Conservation (phyloP, 2,888 invertebrate genomes). For the Acrocyrtus sp. region DNA sequence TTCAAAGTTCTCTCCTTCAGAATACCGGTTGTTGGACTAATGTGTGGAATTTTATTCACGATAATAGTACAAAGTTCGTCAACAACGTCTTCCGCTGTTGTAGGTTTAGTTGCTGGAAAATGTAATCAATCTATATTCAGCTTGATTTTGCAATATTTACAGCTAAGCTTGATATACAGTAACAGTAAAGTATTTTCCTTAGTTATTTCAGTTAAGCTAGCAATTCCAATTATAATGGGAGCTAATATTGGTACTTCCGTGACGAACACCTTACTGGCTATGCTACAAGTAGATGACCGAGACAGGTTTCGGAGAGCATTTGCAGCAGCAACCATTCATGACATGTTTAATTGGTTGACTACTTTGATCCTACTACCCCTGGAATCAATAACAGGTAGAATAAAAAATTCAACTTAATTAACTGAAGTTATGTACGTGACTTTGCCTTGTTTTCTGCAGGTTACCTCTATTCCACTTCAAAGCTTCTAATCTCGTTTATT, state of each 20-base stretch:
- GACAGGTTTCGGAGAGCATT: conserved; percentile 69
- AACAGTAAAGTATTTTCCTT: conserved; percentile 25
- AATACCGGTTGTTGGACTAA: conserved; percentile 70
- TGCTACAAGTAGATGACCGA: conserved; percentile 66
- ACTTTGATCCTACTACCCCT: conserved; percentile 69
- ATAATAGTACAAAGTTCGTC: conserved; percentile 70
- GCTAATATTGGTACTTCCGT: conserved; percentile 70
- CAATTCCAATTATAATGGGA: conserved; percentile 71
- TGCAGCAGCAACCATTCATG: conserved; percentile 68
- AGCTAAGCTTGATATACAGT: too few relatives aligned
- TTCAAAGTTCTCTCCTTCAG: conserved; percentile 66
- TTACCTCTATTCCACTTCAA: too few relatives aligned
- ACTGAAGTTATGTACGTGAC: too few relatives aligned
- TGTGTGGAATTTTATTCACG: conserved; percentile 71
- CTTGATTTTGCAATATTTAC: too few relatives aligned
- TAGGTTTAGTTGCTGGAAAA: conserved; percentile 67
- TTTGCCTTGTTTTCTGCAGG: too few relatives aligned
- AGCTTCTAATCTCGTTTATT: too few relatives aligned
- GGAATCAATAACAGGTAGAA: conserved; percentile 67
- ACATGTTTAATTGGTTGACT: conserved; percentile 71
- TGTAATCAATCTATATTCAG: conserved; percentile 63
- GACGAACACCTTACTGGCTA: conserved; percentile 70
- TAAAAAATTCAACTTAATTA: conserved; percentile 7
- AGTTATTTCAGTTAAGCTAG: conserved; percentile 65
- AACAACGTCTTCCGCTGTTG: conserved; percentile 69